Evolutionary conservation across 2,888 invertebrate species (phyloP), one percentile per base, ranked within the genome.

Genomic region (Chesias legatella): DNA sequence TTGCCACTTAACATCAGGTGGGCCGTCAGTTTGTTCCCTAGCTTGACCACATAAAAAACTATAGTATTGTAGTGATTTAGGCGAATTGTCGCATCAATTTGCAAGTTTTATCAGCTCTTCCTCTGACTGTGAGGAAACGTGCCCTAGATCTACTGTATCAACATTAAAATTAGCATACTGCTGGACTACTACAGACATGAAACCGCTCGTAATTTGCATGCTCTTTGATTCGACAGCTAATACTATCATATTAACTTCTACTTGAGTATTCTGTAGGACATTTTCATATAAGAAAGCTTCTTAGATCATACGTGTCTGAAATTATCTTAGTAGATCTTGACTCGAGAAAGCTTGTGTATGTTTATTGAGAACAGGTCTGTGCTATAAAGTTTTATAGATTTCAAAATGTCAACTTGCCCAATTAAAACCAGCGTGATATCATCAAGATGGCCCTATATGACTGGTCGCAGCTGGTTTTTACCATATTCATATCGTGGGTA

Each of bases 71-170:
- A 23, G 24, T 7, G 22, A 8, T 27, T 31, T 21, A 41, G 33
- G 24, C 29, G 6, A 63, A 60, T 54, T 61, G 62, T 58, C 57
- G 57, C 37, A 40, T 44, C 60, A 70, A 72, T 81, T 81, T 76
- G 73, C 75, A 71, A 69, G 62, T 64, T 73, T 51, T 82, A 79
- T 82, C 81, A 67, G 64, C 48, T 62, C 60, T 64, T 76, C 71
- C 67, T 56, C 66, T 53, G 31, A 24, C 34, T 36, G 26, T 34
- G 58, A 76, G 82, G 82, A 83, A 77, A 68, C 61, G 61, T 63
- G 82, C 54, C 75, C 83, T 74, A 82, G 69, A 77, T 84, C 62
- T 61, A 45, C 54, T 32, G 29, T 48, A 48, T 9, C 56, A 65
- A 64, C 51, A 59, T 58, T 55, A 50, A 70, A 45, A 75, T 78